phyloP scores from a whole-genome alignment of 2,113 vertebrate species.

The Nothoprocta pentlandii region DNA sequence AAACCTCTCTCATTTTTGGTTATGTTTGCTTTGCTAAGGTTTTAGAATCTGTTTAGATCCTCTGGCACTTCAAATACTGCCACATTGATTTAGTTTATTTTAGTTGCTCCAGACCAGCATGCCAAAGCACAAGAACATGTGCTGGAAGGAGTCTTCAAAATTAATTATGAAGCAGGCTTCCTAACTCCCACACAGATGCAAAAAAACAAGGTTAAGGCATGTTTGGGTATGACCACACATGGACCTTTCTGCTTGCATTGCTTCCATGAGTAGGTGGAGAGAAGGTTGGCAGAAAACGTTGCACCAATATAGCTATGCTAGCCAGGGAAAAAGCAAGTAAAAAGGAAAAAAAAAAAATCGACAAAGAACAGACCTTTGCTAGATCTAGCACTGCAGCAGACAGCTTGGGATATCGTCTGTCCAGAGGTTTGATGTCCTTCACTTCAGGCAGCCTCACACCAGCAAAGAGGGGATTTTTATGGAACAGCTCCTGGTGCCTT shows the following conservation, averaged over 20 bases:
- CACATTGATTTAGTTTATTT: neutral
- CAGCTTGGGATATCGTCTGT: slow-evolving; percentile 82
- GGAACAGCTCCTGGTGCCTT: slow-evolving; percentile 89
- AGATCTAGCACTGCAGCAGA: slow-evolving; percentile 76
- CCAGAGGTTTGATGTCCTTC: slow-evolving; percentile 76
- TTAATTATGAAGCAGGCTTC: neutral
- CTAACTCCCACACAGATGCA: neutral
- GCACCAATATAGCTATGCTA: neutral
- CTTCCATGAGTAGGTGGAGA: neutral
- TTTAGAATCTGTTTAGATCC: neutral
- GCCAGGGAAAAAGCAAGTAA: neutral
- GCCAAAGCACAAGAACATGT: neutral
- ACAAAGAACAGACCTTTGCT: slow-evolving; percentile 76
- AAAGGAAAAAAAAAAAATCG: neutral
- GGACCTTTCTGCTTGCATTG: neutral
- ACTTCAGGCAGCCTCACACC: slow-evolving; percentile 85
- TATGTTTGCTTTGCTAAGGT: neutral
- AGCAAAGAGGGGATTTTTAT: slow-evolving; percentile 88
- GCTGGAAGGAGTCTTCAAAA: neutral
- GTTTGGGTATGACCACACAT: neutral
- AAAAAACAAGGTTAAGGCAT: too few relatives aligned
- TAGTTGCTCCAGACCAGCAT: neutral
- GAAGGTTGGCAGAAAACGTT: neutral
- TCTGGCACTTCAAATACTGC: neutral
- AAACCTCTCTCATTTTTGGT: neutral